Evolutionary conservation across 2,797 vertebrate species (phyloP), one percentile per base, ranked within the genome.

Genomic region (Craterocephalus amniculus): DNA sequence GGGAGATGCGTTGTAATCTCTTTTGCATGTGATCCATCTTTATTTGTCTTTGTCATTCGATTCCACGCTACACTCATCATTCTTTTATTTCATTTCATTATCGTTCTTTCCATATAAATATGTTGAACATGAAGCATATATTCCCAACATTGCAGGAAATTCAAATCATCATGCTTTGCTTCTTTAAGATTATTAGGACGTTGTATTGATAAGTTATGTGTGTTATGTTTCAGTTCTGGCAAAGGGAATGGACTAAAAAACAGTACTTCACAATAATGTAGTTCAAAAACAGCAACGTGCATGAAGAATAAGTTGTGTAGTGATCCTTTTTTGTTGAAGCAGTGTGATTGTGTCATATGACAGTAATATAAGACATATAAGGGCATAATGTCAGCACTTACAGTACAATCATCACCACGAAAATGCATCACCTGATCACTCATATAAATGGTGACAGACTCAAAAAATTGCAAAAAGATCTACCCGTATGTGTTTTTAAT

Each of bases 401-500:
- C 71, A 83, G 71, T 51, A 55, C 71, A 83, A 73, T 72, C 43
- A 67, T 67, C 45, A 58, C 51, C 63, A 63, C 54, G 60, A 74
- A 80, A 70, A 2, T 22, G 38, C 57, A 66, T 72, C 1, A 63
- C 48, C 61, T 58, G 60, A 81, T 84, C 67, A 76, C 65, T 81
- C 64, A 70, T 70, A 81, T 63, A 81, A 81, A 81, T 78, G 34
- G 62, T 83, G 69, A 81, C 56, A 63, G n/a, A 31, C 60, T 69
- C 71, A 63, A 68, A 38, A 57, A 73, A 71, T 57, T 76, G 49
- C 38, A 12, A 54, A 48, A 73, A 78, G 76, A 74, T 80, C 75
- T 75, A 67, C 72, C 83, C 67, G 1, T 59, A 78, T 84, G 83
- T 86, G 70, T 86, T 83, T 83, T 77, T 57, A 66, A 66, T 76